These are phyloP conservation scores for Rhizomys pruinosus DNA, from an alignment of 2,113 vertebrate species.

Conservation along the genomic window DNA sequence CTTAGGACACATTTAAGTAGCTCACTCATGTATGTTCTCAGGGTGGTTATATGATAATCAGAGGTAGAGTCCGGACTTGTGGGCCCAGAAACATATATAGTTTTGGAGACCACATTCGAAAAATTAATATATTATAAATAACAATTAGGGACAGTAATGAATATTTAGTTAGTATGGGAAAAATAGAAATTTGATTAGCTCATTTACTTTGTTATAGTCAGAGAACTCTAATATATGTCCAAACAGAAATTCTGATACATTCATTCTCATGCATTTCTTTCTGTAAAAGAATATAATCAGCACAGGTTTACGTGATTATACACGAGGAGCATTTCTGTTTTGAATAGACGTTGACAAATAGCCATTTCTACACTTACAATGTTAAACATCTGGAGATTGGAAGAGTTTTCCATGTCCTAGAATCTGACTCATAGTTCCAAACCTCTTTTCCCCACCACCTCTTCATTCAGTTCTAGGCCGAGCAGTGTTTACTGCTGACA, in stretches of 20 bases:
- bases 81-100: not conserved
- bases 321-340: not conserved
- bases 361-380: not conserved
- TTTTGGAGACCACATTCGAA: conserved; percentile 8
- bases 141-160: not conserved
- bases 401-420: not conserved
- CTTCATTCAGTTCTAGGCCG: not conserved
- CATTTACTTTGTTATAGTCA: not conserved
- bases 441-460: not conserved
- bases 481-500: not conserved
- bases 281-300: not conserved
- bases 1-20: not conserved
- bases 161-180: no score
- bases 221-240: not conserved
- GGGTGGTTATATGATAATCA: not conserved
- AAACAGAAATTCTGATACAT: not conserved
- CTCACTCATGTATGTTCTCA: not conserved
- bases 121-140: not conserved
- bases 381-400: not conserved
- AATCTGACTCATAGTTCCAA: not conserved
- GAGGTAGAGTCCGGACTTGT: not conserved
- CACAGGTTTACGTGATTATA: not conserved
- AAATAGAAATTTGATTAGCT: not conserved
- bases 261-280: not conserved
- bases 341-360: not conserved